Base-by-base conservation (phyloP, 2,113 vertebrate genomes). In the Corvus cornix region DNA sequence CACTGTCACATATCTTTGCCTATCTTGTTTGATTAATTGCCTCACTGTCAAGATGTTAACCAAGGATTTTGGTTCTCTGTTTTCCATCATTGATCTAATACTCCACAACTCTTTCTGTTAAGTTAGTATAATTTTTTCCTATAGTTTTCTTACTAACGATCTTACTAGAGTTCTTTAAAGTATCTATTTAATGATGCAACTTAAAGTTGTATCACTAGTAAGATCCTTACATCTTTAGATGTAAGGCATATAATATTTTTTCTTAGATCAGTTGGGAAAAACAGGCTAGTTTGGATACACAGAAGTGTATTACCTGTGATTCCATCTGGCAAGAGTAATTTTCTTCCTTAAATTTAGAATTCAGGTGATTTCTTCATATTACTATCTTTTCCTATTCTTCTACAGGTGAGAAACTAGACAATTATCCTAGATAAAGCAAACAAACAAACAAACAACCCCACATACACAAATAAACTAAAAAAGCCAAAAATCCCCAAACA, bases 21-120 rank as follows among this genome's bases (percentile, higher is more conserved):
- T 77, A 94, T 96, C 90, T 91, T 80, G 59, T 91, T 90, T 91
- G 93, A 96, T 95, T 96, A 97, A 96, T 96, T 93, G 10, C 78
- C 59, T 91, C 55, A 69, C 87, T 93, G 91, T 91, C 95, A 96
- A 91, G 87, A 73, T 74, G 82, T 93, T 94, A 95, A 91, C 55
- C 48, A 83, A 91, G 90, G 82, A 91, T 91, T 95, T 87, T 51
- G 37, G 59, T 83, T 80, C 30, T 92, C 58, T 84, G n/a, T 76
- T 93, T 84, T 96, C 67, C 67, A 75, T 87, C 82, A 87, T 62
- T 82, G 84, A 82, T 70, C 44, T 87, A 49, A 64, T 72, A 87
- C 37, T 56, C 35, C 18, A 27, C 44, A 43, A 51, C 16, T 24
- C 18, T 56, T 93, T 91, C 74, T 72, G 9, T 60, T 68, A 84